These are phyloP conservation scores for Theropithecus gelada DNA, from an alignment of 2,113 vertebrate species.

Conservation along the genomic window DNA sequence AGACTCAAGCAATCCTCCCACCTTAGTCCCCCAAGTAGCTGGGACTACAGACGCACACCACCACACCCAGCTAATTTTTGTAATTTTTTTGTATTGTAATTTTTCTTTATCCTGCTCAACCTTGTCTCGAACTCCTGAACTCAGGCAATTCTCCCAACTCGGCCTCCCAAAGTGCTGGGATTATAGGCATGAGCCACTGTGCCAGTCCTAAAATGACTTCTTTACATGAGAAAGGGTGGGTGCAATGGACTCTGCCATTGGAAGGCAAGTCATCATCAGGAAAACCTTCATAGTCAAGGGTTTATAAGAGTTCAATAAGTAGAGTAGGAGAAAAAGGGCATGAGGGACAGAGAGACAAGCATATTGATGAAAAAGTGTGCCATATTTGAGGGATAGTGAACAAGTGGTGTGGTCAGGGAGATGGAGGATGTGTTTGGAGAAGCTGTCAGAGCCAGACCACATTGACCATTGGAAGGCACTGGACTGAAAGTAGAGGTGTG, in stretches of 20 bases:
- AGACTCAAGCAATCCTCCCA: background rate
- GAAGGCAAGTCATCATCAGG: background rate
- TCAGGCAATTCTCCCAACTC: background rate
- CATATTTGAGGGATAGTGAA: background rate
- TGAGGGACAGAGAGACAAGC: background rate
- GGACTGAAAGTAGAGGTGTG: background rate
- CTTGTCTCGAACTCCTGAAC: background rate
- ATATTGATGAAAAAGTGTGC: no score
- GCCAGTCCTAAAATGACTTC: background rate
- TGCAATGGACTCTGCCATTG: background rate
- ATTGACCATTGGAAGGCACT: background rate
- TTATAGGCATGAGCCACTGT: background rate
- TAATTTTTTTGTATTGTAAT: no score
- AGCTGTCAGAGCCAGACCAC: background rate
- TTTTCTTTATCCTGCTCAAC: background rate
- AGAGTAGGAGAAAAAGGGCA: background rate
- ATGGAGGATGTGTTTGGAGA: background rate
- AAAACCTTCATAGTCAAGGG: background rate
- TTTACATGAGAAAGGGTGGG: background rate
- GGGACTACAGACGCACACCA: no score
- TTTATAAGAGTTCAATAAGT: background rate
- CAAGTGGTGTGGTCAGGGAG: background rate
- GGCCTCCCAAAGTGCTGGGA: background rate
- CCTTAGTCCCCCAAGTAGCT: no score
- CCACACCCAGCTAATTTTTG: no score